Conservation (phyloP, 2,888 invertebrate genomes). For the Argynnis bischoffii region DNA sequence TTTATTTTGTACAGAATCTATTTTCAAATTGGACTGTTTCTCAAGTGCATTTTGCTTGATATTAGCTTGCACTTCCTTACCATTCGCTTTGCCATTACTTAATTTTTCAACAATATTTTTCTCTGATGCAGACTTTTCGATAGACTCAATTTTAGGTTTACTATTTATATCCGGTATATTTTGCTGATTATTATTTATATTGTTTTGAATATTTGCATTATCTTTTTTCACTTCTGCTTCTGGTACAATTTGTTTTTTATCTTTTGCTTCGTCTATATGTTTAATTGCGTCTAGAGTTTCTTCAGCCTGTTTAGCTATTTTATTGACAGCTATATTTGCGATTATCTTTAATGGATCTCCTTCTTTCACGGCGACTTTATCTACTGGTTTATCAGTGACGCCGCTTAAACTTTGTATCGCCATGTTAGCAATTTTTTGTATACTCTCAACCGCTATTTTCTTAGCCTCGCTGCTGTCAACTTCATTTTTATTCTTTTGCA, state of each 20-base stretch:
- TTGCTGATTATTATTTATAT: slow-evolving; percentile 6
- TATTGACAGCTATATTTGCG: slow-evolving; percentile 68
- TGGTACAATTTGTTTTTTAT: slow-evolving; percentile 13
- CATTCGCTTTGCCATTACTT: slow-evolving; percentile 22
- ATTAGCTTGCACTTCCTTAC: slow-evolving; percentile 8
- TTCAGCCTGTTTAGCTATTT: slow-evolving; percentile 74
- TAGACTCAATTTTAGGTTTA: not conserved
- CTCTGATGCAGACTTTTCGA: not conserved
- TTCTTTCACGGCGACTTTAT: slow-evolving; percentile 47
- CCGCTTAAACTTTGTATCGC: slow-evolving; percentile 74
- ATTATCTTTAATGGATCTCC: slow-evolving; percentile 56
- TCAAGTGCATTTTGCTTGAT: slow-evolving; percentile 17
- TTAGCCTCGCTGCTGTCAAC: slow-evolving; percentile 71
- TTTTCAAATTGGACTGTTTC: slow-evolving; percentile 18
- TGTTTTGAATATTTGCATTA: slow-evolving; percentile 12
- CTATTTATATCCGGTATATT: not conserved
- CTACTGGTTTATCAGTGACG: slow-evolving; percentile 63
- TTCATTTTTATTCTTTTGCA: slow-evolving; percentile 73
- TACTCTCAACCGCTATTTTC: slow-evolving; percentile 77
- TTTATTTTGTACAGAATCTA: slow-evolving; percentile 19
- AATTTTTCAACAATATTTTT: slow-evolving; percentile 12
- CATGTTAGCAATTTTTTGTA: slow-evolving; percentile 74
- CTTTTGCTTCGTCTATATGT: slow-evolving; percentile 58
- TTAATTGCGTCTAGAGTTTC: slow-evolving; percentile 74
- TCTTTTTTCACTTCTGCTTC: slow-evolving; percentile 23